Percentiles rank a stretch among this genome's conserved stretches.
Conservation (phyloP, 2,113 vertebrate genomes). For the Quiscalus mexicanus region DNA sequence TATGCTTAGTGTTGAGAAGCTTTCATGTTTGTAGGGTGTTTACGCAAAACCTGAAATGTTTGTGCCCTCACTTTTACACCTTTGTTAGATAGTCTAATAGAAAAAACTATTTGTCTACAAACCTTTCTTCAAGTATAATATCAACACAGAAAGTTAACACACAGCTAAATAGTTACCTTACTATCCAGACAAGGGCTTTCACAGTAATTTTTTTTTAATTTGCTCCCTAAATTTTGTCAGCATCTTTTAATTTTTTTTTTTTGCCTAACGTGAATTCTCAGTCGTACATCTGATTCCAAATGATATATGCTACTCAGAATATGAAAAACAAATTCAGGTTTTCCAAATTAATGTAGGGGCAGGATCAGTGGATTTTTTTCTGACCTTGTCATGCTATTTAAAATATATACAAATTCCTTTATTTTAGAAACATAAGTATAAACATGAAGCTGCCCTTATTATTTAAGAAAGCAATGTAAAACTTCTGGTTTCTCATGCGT, state of each 20-base stretch:
- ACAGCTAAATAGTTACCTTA: background rate
- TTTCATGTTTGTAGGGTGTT: background rate
- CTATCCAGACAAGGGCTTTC: background rate
- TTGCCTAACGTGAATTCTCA: background rate
- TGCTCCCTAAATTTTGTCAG: background rate
- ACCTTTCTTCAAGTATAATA: background rate
- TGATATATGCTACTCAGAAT: background rate
- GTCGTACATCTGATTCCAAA: background rate
- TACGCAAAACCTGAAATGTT: background rate
- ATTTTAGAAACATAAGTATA: background rate
- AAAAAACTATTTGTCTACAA: background rate
- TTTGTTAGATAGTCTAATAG: background rate
- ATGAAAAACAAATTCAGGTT: background rate
- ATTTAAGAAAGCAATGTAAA: background rate
- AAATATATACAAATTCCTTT: background rate
- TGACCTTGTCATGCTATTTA: background rate
- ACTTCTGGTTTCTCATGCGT: background rate
- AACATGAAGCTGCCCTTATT: background rate
- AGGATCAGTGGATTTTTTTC: background rate
- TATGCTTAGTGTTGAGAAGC: background rate
- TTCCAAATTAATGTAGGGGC: background rate
- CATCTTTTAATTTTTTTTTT: background rate
- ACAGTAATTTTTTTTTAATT: background rate
- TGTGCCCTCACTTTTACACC: background rate
- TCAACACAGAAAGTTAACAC: background rate